Evolutionary conservation across 2,888 invertebrate species (phyloP), one percentile per base, ranked within the genome.

Genomic region (Tachina grossa): DNA sequence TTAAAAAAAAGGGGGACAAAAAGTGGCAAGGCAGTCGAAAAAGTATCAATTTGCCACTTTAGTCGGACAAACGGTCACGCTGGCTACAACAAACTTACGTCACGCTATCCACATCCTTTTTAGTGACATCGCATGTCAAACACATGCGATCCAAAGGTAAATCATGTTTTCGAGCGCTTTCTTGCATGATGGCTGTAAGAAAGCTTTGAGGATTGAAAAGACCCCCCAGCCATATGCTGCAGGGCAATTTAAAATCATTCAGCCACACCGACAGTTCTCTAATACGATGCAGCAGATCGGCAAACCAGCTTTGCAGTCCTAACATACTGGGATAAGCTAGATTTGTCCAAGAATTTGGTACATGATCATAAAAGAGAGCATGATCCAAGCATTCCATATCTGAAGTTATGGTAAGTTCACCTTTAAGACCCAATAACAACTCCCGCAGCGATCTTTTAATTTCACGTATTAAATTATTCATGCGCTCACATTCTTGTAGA

Each of bases 201-300:
- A 99, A 98, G 39, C 98, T 98, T 93, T 99, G 98, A 0, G 98
- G 98, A 93, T 98, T 99, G 94, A 99, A 99, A 91, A 99, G 97
- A 1, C 98, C 98, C 13, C 97, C 97, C 86, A 99, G 93, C 99
- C 99, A 99, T 55, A 98, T 97, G 14, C 97, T 95, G 1, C 97
- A 94, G 0, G 98, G 98, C 85, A 98, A 93, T 94, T 96, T 91
- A 41, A 93, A 93, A 92, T 98, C 98, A 0, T 96, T 95, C 3
- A 97, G 95, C 98, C 98, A 99, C 84, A 95, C 95, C 89, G 98
- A 96, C 14, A 98, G 93, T 90, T 98, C 97, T 87, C 95, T 95
- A 61, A 98, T 95, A 78, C 98, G 94, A 75, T 95, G 94, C 80
- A 97, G 94, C 63, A 99, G 94, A 93, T 99, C 98, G 0, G 96